Base-by-base conservation (phyloP, 37 sponge, comb jelly and placozoan genomes). In the Corticium candelabrum region DNA sequence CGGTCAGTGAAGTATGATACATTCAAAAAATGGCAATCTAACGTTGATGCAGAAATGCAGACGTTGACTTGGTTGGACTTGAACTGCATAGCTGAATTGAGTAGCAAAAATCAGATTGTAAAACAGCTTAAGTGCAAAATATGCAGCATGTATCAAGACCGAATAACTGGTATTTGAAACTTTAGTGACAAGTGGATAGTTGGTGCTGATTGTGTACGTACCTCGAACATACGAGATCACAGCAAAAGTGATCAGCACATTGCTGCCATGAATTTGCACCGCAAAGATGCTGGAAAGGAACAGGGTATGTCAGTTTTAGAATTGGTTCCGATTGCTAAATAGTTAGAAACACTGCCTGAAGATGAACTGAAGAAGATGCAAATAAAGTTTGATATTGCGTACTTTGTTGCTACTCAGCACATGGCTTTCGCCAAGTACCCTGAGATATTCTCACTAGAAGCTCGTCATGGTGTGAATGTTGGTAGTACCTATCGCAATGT, bases 191-290 rank as follows among this genome's bases (percentile, higher is more conserved):
- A 69, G 15, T 83, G 81, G 88, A 32, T 87, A 37, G 67, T 80
- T 15, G 88, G 88, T 33, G 88, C 84, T 7, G 78, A 84, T 11
- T 84, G 81, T 1, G 78, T 87, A 30, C 88, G 88, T 74, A 87
- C 78, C 40, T 84, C 84, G 77, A 87, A 84, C 57, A 80, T 87
- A 11, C 69, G 79, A 21, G 85, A 88, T 37, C 85, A 88, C 81
- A 85, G 85, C 34, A 36, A 39, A 11, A 39, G 74, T 7, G 79
- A 85, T 33, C 87, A 86, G 68, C 87, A 86, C 67, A 70, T 3
- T 33, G 75, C 77, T 81, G 89, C 85, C 11, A 88, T 84, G 78
- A 67, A 11, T 2, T 41, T 88, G 37, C 68, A 68, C 37, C 77
- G 78, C 38, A 80, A 76, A 82, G 82, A 81, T 68, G 69, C 38